Evolutionary conservation across 2,888 invertebrate genomes (phyloP).

Genomic region (Laothoe populi): DNA sequence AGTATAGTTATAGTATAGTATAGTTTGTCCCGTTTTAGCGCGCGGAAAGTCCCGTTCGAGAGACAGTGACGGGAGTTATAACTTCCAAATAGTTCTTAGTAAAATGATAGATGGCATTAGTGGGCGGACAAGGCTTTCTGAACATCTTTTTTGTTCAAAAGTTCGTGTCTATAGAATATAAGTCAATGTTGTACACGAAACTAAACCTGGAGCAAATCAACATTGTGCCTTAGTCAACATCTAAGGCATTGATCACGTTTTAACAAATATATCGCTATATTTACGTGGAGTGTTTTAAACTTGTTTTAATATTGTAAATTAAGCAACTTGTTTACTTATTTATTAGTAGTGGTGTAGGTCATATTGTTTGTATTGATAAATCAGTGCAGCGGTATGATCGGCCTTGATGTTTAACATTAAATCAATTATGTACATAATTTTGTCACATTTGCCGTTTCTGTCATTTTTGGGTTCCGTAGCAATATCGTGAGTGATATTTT

Average conservation of each 20-base stretch:
- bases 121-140: no score
- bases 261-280: background rate
- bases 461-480: background rate
- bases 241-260: background rate
- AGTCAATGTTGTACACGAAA: no score
- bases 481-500: no score
- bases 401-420: slow-evolving; percentile 2
- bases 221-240: slow-evolving; percentile 2
- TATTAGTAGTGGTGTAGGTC: slow-evolving; percentile 17
- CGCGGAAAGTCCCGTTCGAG: no score
- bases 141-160: no score
- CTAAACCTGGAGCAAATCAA: no score
- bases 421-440: slow-evolving; percentile 21
- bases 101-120: no score
- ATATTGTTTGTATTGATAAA: slow-evolving; percentile 10
- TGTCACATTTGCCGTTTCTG: background rate
- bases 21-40: no score
- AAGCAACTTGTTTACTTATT: slow-evolving; percentile 17
- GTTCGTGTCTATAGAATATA: no score
- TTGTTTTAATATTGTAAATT: background rate
- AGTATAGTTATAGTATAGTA: no score
- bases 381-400: background rate
- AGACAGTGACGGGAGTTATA: no score
- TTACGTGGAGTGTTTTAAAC: background rate
- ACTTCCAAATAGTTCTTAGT: no score